Evolutionary conservation across 2,113 vertebrate genomes (phyloP).

Genomic region (Protobothrops flavoviridis): DNA sequence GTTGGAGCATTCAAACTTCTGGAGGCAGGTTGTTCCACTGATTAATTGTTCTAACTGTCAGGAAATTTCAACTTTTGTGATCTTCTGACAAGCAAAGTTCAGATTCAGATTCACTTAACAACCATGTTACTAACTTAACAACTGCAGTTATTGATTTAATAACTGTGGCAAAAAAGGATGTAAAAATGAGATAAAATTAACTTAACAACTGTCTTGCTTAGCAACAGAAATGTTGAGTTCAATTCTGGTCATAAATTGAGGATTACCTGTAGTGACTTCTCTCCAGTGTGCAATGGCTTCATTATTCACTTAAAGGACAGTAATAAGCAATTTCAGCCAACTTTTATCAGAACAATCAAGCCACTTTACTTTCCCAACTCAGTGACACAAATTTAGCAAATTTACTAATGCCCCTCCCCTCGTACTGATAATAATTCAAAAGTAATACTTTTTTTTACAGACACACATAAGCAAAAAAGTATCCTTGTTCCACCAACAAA

Average conservation of each 20-base stretch:
- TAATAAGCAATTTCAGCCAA: not conserved
- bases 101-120: not conserved
- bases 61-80: not conserved
- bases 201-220: not conserved
- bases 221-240: not conserved
- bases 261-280: not conserved
- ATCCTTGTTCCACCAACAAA: not conserved
- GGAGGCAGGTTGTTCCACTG: too few species aligned
- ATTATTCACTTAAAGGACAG: not conserved
- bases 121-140: not conserved
- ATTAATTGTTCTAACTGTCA: too few species aligned
- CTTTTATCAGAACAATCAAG: not conserved
- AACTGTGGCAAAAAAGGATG: not conserved
- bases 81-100: not conserved
- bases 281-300: not conserved
- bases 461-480: not conserved
- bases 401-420: not conserved
- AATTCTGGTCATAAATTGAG: not conserved
- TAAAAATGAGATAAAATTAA: not conserved
- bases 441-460: not conserved
- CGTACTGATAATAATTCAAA: not conserved
- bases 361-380: not conserved
- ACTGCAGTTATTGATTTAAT: not conserved
- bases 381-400: not conserved
- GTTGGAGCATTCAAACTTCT: too few species aligned